Evolutionary conservation across 1,140 invertebrate genomes (phyloP).

Genomic region (Cotesia glomerata): DNA sequence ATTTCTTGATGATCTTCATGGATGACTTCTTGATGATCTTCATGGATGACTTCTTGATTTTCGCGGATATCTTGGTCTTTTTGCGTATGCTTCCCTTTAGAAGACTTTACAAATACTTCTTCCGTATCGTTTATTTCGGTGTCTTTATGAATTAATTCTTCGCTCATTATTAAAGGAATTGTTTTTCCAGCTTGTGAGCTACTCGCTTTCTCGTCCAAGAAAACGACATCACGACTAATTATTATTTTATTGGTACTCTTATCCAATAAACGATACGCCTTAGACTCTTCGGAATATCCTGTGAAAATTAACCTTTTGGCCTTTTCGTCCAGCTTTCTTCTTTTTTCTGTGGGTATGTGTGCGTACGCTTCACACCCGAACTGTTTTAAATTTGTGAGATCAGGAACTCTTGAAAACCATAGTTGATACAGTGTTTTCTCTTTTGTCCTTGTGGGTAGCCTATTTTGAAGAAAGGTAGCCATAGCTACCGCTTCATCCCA

Average conservation of each 20-base stretch:
- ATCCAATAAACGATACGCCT: slow-evolving; percentile 37
- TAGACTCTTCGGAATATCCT: slow-evolving; percentile 34
- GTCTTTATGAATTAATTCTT: neutral
- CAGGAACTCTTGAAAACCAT: slow-evolving; percentile 38
- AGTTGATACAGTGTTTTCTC: slow-evolving; percentile 37
- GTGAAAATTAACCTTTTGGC: slow-evolving; percentile 26
- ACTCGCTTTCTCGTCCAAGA: slow-evolving; percentile 37
- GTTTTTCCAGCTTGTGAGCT: slow-evolving; percentile 1
- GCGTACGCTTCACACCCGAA: slow-evolving; percentile 45
- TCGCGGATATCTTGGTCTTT: neutral
- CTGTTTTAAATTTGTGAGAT: slow-evolving; percentile 39
- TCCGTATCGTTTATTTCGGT: neutral
- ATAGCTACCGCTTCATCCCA: slow-evolving; percentile 57
- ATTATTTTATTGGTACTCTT: slow-evolving; percentile 18
- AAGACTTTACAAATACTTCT: neutral
- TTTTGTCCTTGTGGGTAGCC: slow-evolving; percentile 27
- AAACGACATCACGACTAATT: neutral
- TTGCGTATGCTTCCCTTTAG: neutral
- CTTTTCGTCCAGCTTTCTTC: slow-evolving; percentile 36
- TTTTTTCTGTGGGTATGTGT: slow-evolving; percentile 38
- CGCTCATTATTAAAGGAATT: neutral
- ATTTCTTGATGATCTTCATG: no score
- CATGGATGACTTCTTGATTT: neutral
- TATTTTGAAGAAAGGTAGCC: slow-evolving; percentile 51
- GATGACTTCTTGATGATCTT: neutral